Base-by-base conservation (phyloP, 2,113 vertebrate genomes). In the Engystomops pustulosus region DNA sequence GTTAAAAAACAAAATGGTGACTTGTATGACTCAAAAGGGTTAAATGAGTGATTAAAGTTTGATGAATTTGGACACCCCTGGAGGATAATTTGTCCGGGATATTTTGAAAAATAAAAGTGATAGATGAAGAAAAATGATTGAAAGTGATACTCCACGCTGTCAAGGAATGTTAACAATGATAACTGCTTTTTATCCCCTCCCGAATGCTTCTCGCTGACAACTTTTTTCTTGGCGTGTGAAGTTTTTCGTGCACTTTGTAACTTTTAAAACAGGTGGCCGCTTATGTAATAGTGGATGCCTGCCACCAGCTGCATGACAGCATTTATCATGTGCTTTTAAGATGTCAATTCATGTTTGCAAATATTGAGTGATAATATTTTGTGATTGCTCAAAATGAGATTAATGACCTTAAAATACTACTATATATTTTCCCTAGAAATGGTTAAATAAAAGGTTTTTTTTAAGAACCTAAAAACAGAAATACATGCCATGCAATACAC, bases 321-420 rank as follows among this genome's bases (percentile, higher is more conserved):
- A 68, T 55, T 84, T 78, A 78, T 68, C 58, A 44, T 17, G 44
- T 71, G 45, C 12, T 77, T 47, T 68, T 68, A 78, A 47, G 27
- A 53, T 68, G 32, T 84, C n/a, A 69, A 23, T 69, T 58, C n/a
- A 72, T 84, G 72, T 84, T 84, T 77, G 72, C 72, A 83, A 62
- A 83, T n/a, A 81, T 81, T 49, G 20, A 81, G 38, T 68, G 17
- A 80, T 67, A 81, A 81, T 51, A 32, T 55, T 65, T 36, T 10
- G 32, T 25, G 45, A 14, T n/a, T 15, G 71, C 7, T 58, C 23
- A 12, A n/a, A 36, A 49, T 14, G 20, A 30, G 72, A 69, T n/a
- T 53, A 34, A 81, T 23, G n/a, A 32, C 38, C 58, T 6, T 27
- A 15, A 12, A 45, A 45, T 41, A 41, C 9, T 12, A 11, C 6